Evolutionary conservation across 1,140 invertebrate genomes (phyloP).

Genomic region (Eriosoma lanigerum): DNA sequence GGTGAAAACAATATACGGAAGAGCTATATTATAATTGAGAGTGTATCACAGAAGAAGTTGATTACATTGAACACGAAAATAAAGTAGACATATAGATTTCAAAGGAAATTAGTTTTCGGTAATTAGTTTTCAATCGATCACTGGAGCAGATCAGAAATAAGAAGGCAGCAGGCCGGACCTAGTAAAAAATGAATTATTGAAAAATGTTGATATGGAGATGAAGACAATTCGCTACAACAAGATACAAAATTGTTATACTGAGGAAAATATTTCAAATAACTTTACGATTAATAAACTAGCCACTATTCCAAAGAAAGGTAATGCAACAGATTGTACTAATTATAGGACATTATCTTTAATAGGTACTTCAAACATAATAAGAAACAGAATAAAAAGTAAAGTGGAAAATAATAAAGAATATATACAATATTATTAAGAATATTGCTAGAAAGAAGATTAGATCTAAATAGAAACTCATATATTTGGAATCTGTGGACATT

Average conservation of each 20-base stretch:
- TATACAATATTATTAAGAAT: too few species aligned
- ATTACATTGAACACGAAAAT: slow-evolving; percentile 18
- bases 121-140: background rate
- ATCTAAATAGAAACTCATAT: too few species aligned
- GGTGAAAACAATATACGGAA: slow-evolving; percentile 4
- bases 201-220: background rate
- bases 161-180: slow-evolving; percentile 9
- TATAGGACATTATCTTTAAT: slow-evolving; percentile 26
- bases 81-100: background rate
- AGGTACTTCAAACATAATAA: background rate
- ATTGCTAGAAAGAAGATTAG: too few species aligned
- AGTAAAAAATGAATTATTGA: slow-evolving; percentile 14
- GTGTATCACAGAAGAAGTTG: background rate
- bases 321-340: slow-evolving; percentile 22
- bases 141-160: slow-evolving; percentile 4
- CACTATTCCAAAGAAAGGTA: slow-evolving; percentile 26
- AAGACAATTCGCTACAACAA: background rate
- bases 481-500: slow-evolving; percentile 23
- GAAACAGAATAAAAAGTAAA: background rate
- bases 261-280: slow-evolving; percentile 5
- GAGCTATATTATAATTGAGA: background rate
- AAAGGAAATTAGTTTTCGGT: too few species aligned
- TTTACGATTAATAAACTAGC: slow-evolving; percentile 22
- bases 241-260: slow-evolving; percentile 19
- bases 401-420: slow-evolving; percentile 24